Evolutionary conservation across 2,797 vertebrate species (phyloP), one percentile per base, ranked within the genome.

Genomic region (Gymnoscopelus microlampas): DNA sequence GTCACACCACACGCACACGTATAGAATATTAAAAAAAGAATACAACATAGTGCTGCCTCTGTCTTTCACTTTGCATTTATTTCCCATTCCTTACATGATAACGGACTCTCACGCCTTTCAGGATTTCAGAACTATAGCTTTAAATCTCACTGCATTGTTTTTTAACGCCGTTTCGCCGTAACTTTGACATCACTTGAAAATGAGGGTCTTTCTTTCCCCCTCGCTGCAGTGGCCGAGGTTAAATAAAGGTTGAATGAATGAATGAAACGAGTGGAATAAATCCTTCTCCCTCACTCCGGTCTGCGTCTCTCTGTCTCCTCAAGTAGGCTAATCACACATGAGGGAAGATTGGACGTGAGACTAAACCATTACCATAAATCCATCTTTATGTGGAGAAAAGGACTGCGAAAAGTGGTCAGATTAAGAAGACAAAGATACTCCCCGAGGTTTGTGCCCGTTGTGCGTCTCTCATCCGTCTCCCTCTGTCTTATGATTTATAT

Each of bases 1-100:
- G 68, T 85, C 83, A 85, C 60, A 39, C 61, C 63, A 59, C 8
- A 73, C 68, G 73, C 71, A 80, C 78, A 49, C 47, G 35, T 23
- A 59, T 12, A 60, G 32, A 48, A 32, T 35, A 10, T 1, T 39
- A 8, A 8, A 9, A 9, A 39, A 39, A 9, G 9, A 29, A 39
- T 9, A 39, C 39, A 39, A 5, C 3, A 5, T 39, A 5, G 39
- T 39, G 39, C 39, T 35, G 32, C 6, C 32, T 35, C 32, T 3
- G 32, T 32, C 32, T 32, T 39, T 39, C 8, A 39, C 8, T 39
- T 39, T 44, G 7, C 39, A 9, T 44, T 44, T 44, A 9, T 10
- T 9, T 44, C 3, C 26, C 26, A 29, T 29, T 29, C 26, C 3
- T 29, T 4, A 3, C 26, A 1, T 44, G 7, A 8, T 8, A 44